Percentiles rank a stretch among this genome's conserved stretches.
phyloP scores from a whole-genome alignment of 2,113 vertebrate genomes.

The Holacanthus passer region DNA sequence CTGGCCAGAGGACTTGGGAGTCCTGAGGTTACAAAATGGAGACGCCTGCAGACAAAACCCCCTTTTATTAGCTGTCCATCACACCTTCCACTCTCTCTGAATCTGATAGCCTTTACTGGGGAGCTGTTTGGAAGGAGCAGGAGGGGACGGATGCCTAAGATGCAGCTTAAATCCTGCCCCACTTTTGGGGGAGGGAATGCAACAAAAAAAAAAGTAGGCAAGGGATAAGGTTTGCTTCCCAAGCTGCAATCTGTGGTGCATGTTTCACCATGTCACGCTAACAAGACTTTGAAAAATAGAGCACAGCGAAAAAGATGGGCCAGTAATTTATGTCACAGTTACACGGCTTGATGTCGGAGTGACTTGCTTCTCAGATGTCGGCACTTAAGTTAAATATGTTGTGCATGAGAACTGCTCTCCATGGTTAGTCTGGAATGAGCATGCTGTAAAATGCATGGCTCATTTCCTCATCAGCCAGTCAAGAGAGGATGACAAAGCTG shows the following conservation, averaged over 20 bases:
- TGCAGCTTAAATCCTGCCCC: constrained; percentile 59
- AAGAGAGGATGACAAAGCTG: not conserved
- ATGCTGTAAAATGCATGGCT: not conserved
- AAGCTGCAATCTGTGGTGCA: constrained; percentile 23
- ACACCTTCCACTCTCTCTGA: constrained; percentile 72
- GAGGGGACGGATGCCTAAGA: constrained; percentile 23
- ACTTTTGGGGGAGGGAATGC: constrained; percentile 17
- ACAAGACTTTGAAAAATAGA: not conserved
- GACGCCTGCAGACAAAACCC: constrained; percentile 75
- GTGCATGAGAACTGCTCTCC: not conserved
- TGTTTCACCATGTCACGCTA: not conserved
- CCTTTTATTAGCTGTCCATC: constrained; percentile 77
- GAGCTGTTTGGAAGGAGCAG: constrained; percentile 25
- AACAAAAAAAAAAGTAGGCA: not conserved
- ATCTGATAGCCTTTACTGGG: constrained; percentile 70
- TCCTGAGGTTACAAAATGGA: constrained; percentile 80
- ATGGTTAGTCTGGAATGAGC: constrained; percentile 25
- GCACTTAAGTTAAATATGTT: not conserved
- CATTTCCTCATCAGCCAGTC: constrained; percentile 25
- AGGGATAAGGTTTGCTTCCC: constrained; percentile 22
- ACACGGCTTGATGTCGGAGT: not conserved
- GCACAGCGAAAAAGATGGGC: not conserved
- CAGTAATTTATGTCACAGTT: not conserved
- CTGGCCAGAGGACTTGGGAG: constrained; percentile 69
- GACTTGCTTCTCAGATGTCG: not conserved